Evolutionary conservation across 2,113 vertebrate genomes (phyloP).

Genomic region (Archocentrus centrarchus): DNA sequence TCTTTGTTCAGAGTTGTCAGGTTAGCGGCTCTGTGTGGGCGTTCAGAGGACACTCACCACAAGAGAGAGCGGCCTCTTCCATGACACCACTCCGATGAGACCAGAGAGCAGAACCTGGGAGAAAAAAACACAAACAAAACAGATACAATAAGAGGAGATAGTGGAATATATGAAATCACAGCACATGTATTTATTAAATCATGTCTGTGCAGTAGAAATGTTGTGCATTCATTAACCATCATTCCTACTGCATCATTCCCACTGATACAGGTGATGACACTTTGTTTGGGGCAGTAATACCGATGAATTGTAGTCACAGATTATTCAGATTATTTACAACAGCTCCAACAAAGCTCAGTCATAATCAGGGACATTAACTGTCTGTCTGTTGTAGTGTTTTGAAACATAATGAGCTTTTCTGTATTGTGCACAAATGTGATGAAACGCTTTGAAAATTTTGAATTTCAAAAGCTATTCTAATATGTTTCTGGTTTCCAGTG

Average conservation of each 20-base stretch:
- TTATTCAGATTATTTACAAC: not conserved
- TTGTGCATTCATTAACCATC: not conserved
- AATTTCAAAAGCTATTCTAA: conserved; percentile 11
- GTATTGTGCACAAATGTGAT: not conserved
- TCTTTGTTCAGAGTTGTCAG: conserved; percentile 32
- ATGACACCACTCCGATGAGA: conserved; percentile 96
- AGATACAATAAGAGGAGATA: conserved; percentile 29
- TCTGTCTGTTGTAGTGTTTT: not conserved
- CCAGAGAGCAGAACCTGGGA: conserved; percentile 95
- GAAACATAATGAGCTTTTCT: not conserved
- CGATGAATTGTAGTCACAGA: not conserved
- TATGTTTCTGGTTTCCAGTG: conserved; percentile 13
- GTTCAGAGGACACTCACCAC: conserved; percentile 87
- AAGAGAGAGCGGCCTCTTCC: conserved; percentile 97
- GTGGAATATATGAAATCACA: conserved; percentile 23
- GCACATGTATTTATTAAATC: not conserved
- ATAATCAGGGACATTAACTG: not conserved
- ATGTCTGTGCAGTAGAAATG: not conserved
- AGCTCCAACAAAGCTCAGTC: not conserved
- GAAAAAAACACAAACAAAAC: conserved; percentile 25
- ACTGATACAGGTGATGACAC: not conserved
- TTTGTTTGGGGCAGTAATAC: not conserved
- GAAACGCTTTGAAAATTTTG: conserved; percentile 1
- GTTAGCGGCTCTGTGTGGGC: conserved; percentile 34
- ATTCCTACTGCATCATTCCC: not conserved